These are phyloP conservation scores for Aldabrachelys gigantea DNA, from an alignment of 2,113 vertebrate species.

Conservation along the genomic window DNA sequence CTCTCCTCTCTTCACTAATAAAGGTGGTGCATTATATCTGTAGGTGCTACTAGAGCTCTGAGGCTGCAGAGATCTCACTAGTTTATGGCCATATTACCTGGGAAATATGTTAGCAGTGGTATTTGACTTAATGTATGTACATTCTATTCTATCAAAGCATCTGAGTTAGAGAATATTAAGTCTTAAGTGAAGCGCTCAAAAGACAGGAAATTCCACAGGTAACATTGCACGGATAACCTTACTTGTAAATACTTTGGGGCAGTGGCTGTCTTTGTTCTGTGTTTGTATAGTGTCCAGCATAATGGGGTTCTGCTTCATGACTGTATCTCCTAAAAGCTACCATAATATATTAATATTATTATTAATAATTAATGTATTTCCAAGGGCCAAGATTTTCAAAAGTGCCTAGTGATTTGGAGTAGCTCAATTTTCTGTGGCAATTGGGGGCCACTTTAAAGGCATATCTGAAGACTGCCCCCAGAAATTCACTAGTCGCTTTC, in stretches of 20 bases:
- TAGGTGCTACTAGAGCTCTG: background rate
- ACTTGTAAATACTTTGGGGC: background rate
- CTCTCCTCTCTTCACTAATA: accelerated
- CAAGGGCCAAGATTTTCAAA: background rate
- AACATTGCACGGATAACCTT: background rate
- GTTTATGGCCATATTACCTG: background rate
- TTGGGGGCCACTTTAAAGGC: background rate
- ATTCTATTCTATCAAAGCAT: no score
- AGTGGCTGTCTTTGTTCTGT: background rate
- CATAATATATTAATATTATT: background rate
- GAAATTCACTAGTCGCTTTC: background rate
- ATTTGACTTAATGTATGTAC: background rate
- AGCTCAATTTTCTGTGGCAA: background rate
- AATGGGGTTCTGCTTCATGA: background rate
- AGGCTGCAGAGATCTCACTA: background rate
- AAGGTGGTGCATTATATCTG: background rate
- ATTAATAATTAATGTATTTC: background rate
- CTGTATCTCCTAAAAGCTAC: background rate
- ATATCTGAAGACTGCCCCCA: background rate
- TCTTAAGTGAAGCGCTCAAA: no score
- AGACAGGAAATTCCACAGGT: no score
- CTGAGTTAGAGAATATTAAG: no score
- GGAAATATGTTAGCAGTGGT: background rate
- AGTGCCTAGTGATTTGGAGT: background rate
- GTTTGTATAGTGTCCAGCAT: background rate